phyloP scores from a whole-genome alignment of 2,888 invertebrate species.

The Synanthedon andrenaeformis region DNA sequence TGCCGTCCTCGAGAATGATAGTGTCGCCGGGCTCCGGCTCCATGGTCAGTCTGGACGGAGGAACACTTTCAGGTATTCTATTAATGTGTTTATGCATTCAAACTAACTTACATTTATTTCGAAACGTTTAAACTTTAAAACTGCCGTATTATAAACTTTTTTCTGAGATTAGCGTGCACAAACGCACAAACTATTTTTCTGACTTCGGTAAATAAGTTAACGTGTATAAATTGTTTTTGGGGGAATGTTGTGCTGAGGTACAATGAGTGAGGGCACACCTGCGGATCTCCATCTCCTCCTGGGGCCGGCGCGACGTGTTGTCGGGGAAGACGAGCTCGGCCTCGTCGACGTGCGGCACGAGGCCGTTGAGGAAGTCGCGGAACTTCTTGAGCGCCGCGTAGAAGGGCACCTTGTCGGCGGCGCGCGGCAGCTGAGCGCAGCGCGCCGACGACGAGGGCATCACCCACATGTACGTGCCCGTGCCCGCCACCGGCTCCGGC shows the following conservation, averaged over 20 bases:
- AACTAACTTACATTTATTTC: background rate
- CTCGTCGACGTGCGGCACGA: slow-evolving; percentile 86
- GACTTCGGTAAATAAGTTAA: too few species aligned
- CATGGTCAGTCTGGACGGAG: slow-evolving; percentile 56
- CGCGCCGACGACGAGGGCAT: slow-evolving; percentile 99
- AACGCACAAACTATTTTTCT: too few species aligned
- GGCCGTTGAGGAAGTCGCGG: slow-evolving; percentile 92
- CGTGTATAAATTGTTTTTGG: too few species aligned
- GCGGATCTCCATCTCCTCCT: slow-evolving; percentile 68
- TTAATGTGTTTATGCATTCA: too few species aligned
- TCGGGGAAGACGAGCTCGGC: slow-evolving; percentile 86
- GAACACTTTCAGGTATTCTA: background rate
- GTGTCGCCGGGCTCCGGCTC: slow-evolving; percentile 67
- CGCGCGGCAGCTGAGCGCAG: slow-evolving; percentile 96
- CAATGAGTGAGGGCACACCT: slow-evolving; percentile 22
- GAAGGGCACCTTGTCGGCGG: slow-evolving; percentile 98
- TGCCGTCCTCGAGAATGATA: slow-evolving; percentile 72
- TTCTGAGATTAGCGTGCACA: too few species aligned
- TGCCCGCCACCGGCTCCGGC: slow-evolving; percentile 92
- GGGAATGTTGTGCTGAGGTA: too few species aligned
- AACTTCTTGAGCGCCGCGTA: slow-evolving; percentile 96
- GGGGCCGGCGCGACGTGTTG: slow-evolving; percentile 57
- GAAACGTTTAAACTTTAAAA: background rate
- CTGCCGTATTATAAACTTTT: too few species aligned
- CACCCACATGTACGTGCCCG: slow-evolving; percentile 98